These are phyloP conservation scores for Eumacrocentrus americanus DNA, from an alignment of 2,888 invertebrate genomes.

Conservation along the genomic window DNA sequence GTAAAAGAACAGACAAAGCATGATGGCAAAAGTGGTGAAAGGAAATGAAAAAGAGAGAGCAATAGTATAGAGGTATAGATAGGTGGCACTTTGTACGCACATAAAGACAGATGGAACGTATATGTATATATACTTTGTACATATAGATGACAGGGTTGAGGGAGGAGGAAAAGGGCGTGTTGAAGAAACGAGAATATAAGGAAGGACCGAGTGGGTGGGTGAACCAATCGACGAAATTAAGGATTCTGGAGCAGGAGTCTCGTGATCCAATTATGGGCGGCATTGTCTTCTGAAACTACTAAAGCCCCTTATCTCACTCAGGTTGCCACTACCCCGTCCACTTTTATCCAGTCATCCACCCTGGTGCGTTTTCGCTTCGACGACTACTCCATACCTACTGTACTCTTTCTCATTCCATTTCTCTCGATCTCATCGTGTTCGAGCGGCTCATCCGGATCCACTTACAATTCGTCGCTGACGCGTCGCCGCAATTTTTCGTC, in stretches of 20 bases:
- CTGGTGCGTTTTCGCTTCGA: slow-evolving; percentile 29
- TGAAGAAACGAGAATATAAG: not conserved
- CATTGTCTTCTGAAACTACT: slow-evolving; percentile 52
- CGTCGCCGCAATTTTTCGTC: slow-evolving; percentile 20
- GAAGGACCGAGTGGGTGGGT: slow-evolving; percentile 36
- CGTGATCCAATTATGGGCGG: slow-evolving; percentile 53
- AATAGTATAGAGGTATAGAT: not conserved
- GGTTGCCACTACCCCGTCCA: slow-evolving; percentile 37
- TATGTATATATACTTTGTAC: not conserved
- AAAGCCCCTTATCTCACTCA: slow-evolving; percentile 50
- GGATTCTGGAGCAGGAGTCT: slow-evolving; percentile 50
- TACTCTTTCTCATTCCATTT: slow-evolving; percentile 14
- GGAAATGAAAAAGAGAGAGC: slow-evolving; percentile 19
- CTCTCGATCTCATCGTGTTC: slow-evolving; percentile 18
- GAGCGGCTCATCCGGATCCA: slow-evolving; percentile 21
- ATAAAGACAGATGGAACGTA: slow-evolving; percentile 6
- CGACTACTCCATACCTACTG: slow-evolving; percentile 18
- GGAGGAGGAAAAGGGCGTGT: slow-evolving; percentile 4
- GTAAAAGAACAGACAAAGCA: slow-evolving; percentile 1
- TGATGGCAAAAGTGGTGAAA: slow-evolving; percentile 10
- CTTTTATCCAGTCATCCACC: slow-evolving; percentile 38
- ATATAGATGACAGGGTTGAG: slow-evolving; percentile 6
- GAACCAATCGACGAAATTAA: slow-evolving; percentile 52
- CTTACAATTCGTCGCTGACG: slow-evolving; percentile 27
- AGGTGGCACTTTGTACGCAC: slow-evolving; percentile 13